phyloP scores from a whole-genome alignment of 2,113 vertebrate genomes.

The Pomatorhinus ruficollis region DNA sequence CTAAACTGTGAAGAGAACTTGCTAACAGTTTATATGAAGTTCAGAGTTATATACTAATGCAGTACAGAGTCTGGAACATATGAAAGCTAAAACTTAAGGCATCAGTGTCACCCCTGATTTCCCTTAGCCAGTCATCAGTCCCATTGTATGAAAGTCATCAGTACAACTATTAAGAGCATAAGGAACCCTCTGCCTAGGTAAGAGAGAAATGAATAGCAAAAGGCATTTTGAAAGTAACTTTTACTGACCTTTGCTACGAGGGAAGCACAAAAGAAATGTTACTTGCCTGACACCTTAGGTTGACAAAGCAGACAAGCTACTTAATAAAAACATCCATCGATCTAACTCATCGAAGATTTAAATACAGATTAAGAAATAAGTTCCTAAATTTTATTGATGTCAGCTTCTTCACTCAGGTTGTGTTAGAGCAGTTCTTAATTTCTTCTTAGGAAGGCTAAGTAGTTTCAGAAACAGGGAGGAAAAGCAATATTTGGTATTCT shows the following conservation, averaged over 20 bases:
- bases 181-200: background rate
- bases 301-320: background rate
- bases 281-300: background rate
- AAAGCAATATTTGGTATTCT: background rate
- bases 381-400: background rate
- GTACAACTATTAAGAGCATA: background rate
- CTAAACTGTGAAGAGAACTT: background rate
- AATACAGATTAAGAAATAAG: background rate
- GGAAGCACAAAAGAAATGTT: background rate
- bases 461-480: background rate
- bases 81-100: background rate
- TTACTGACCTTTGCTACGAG: background rate
- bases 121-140: background rate
- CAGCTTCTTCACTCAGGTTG: background rate
- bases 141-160: background rate
- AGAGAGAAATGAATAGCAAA: background rate
- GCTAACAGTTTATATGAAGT: background rate
- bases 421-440: background rate
- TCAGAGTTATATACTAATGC: background rate
- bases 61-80: background rate
- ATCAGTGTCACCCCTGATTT: background rate
- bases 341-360: background rate
- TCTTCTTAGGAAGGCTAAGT: background rate
- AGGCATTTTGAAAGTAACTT: background rate
- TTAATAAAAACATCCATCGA: background rate